phyloP scores from a whole-genome alignment of 2,797 vertebrate genomes.

The Coracias cyanogaster region DNA sequence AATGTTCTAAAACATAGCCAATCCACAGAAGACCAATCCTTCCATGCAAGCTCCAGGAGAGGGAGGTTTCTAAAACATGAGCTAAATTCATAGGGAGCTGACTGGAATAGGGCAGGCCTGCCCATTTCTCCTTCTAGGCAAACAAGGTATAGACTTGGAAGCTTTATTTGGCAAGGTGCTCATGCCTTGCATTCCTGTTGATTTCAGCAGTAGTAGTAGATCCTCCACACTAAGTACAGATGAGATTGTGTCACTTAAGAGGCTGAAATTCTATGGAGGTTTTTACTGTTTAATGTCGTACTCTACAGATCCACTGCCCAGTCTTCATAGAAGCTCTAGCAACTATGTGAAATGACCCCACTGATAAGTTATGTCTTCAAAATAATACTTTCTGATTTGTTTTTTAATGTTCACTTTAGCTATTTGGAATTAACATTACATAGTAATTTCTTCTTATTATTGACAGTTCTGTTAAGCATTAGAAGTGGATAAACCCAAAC shows the following conservation, averaged over 20 bases:
- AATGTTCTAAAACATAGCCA: not conserved
- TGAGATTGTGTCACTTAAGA: not conserved
- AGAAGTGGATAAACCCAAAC: not conserved
- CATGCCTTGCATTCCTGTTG: not conserved
- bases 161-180: not conserved
- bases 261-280: not conserved
- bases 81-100: not conserved
- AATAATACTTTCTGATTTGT: not conserved
- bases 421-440: not conserved
- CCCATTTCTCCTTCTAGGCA: not conserved
- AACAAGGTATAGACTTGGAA: not conserved
- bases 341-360: not conserved
- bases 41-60: not conserved
- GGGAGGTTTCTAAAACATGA: not conserved
- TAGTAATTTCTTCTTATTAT: not conserved
- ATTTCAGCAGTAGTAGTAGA: not conserved
- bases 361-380: not conserved
- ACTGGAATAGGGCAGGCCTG: not conserved
- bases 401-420: not conserved
- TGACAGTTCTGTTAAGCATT: not conserved
- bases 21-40: not conserved
- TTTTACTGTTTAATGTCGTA: not conserved
- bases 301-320: not conserved
- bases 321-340: not conserved
- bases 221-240: not conserved